Percentiles rank a stretch among this genome's conserved stretches.
Evolutionary conservation across 2,797 vertebrate species (phyloP).

Genomic region (Malacoraja senta): DNA sequence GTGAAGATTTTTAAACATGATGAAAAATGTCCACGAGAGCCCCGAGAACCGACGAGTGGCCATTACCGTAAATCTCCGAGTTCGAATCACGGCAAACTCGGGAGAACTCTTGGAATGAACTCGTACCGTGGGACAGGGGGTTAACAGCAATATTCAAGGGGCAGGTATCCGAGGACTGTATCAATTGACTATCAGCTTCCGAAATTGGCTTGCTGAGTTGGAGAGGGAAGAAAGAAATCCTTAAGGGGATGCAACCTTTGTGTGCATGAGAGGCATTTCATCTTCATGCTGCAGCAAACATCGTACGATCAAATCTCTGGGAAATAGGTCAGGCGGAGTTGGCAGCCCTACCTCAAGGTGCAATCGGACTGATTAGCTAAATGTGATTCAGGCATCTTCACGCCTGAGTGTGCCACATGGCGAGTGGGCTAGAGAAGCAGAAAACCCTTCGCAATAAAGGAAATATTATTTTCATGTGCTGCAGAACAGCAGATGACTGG

Average conservation of each 20-base stretch:
- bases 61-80: too few relatives aligned
- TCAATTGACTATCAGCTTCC: neutral
- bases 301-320: neutral
- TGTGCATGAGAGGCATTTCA: neutral
- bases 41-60: too few relatives aligned
- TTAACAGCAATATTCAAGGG: neutral
- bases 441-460: neutral
- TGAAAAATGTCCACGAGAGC: too few relatives aligned
- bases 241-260: neutral
- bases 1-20: too few relatives aligned
- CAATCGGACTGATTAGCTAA: neutral
- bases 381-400: neutral
- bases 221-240: neutral
- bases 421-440: neutral
- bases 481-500: neutral
- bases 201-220: neutral
- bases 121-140: too few relatives aligned
- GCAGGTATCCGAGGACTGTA: neutral
- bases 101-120: too few relatives aligned
- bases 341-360: slow-evolving; percentile 13
- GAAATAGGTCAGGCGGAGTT: neutral
- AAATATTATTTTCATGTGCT: neutral
- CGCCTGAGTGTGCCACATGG: neutral
- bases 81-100: too few relatives aligned
- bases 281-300: neutral